Percentiles rank a stretch among this genome's conserved stretches.
Conservation (phyloP, 1,140 invertebrate genomes). For the Rhizoglyphus robini region DNA sequence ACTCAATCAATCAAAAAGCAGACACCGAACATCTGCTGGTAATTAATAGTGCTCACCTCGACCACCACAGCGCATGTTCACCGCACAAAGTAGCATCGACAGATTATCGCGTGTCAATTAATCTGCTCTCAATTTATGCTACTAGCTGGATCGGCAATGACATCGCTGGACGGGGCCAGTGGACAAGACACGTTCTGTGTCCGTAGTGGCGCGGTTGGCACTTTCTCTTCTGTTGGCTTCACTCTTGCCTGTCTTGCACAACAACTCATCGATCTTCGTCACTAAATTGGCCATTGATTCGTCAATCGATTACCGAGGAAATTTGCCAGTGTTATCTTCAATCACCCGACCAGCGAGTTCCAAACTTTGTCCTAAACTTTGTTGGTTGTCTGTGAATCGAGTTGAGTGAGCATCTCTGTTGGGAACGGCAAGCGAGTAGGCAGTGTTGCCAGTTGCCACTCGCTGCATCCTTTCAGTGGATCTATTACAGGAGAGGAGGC, state of each 20-base stretch:
- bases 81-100: no score
- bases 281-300: not conserved
- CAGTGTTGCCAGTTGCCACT: no score
- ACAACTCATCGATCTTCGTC: not conserved
- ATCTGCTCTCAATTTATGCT: no score
- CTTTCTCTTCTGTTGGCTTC: not conserved
- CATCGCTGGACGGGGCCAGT: no score
- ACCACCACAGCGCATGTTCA: not conserved
- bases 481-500: no score
- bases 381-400: not conserved
- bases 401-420: not conserved
- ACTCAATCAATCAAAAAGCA: not conserved
- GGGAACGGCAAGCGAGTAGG: not conserved
- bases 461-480: no score
- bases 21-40: slow-evolving; percentile 3
- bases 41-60: not conserved
- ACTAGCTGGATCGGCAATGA: no score
- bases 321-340: no score
- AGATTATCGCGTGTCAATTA: no score
- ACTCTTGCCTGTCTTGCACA: not conserved
- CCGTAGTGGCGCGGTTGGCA: not conserved
- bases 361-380: no score
- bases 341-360: not conserved
- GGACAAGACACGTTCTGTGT: not conserved
- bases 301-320: not conserved